phyloP scores from a whole-genome alignment of 2,888 invertebrate genomes.

The Drosophila suboccidentalis region DNA sequence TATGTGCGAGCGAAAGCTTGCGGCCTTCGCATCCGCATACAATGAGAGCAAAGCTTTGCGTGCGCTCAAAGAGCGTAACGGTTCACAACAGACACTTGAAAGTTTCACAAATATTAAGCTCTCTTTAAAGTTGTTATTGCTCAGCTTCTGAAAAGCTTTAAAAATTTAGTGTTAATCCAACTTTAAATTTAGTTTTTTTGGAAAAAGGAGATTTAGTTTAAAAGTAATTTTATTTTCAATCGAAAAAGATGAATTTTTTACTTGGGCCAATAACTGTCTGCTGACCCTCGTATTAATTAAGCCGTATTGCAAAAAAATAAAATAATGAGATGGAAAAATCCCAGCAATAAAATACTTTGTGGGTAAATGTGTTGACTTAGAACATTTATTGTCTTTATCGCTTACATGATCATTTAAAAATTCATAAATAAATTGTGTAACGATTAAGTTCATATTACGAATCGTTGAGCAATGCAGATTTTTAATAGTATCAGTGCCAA shows the following conservation, averaged over 20 bases:
- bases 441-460: neutral
- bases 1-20: conserved; percentile 29
- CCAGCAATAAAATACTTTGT: too few relatives aligned
- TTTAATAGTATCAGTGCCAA: too few relatives aligned
- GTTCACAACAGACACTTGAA: neutral
- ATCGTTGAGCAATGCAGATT: conserved; percentile 59
- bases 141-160: conserved; percentile 5
- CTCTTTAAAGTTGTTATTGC: neutral
- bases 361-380: neutral
- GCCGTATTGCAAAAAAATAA: too few relatives aligned
- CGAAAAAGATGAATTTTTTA: too few relatives aligned
- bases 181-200: too few relatives aligned
- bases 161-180: neutral
- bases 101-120: conserved; percentile 7
- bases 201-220: too few relatives aligned
- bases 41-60: conserved; percentile 26
- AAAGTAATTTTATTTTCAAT: too few relatives aligned
- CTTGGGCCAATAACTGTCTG: too few relatives aligned
- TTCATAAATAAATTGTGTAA: conserved; percentile 45
- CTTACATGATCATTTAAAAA: conserved; percentile 27
- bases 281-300: too few relatives aligned
- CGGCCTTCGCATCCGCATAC: conserved; percentile 30
- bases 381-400: neutral
- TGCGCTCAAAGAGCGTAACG: conserved; percentile 12
- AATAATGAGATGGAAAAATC: neutral